phyloP scores from a whole-genome alignment of 2,888 invertebrate species.

The Microdon myrmicae region DNA sequence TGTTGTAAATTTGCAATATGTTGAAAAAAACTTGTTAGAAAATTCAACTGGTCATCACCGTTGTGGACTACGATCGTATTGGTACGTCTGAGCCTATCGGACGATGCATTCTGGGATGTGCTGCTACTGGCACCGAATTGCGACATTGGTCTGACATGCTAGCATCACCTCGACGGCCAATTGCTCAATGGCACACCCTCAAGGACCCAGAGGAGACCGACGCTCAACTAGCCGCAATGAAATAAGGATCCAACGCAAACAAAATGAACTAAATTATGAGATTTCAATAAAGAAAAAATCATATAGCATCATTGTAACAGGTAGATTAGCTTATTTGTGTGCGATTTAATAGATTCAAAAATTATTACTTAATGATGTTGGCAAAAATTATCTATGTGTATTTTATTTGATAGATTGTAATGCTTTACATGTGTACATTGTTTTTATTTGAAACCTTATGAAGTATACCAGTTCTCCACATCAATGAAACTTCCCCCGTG shows the following conservation, averaged over 20 bases:
- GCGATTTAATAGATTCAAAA: too few relatives aligned
- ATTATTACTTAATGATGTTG: too few relatives aligned
- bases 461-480: too few relatives aligned
- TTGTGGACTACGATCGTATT: slow-evolving; percentile 99
- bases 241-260: slow-evolving; percentile 32
- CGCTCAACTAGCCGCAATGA: slow-evolving; percentile 65
- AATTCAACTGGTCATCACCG: slow-evolving; percentile 98
- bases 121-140: slow-evolving; percentile 96
- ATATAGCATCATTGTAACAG: slow-evolving; percentile 37
- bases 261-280: slow-evolving; percentile 7
- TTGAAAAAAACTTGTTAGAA: too few relatives aligned
- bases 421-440: too few relatives aligned
- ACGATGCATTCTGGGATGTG: slow-evolving; percentile 95
- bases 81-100: slow-evolving; percentile 99
- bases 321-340: slow-evolving; percentile 34
- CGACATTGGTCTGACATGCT: slow-evolving; percentile 99
- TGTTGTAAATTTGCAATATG: too few relatives aligned
- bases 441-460: too few relatives aligned
- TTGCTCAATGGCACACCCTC: slow-evolving; percentile 99
- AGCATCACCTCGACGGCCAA: slow-evolving; percentile 98
- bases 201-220: slow-evolving; percentile 91
- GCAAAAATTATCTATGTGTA: too few relatives aligned
- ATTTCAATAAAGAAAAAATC: slow-evolving; percentile 19
- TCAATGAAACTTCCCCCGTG: too few relatives aligned
- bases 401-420: too few relatives aligned